A percentile compares a stretch with the other conserved stretches of the same genome.
phyloP scores from a whole-genome alignment of 1,140 invertebrate genomes.

The Drosophila teissieri region DNA sequence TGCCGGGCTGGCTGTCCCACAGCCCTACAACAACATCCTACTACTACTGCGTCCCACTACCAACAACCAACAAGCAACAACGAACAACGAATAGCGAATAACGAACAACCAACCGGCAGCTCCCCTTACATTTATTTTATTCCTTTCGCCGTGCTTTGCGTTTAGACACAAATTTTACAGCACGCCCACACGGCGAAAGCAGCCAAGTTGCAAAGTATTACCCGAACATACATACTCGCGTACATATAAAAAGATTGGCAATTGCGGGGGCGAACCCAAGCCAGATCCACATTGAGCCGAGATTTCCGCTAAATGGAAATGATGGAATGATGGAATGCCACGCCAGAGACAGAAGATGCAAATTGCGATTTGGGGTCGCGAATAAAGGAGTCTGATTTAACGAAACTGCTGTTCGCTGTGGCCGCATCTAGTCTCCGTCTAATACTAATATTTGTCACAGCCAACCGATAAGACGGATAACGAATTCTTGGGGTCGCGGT shows the following conservation, averaged over 20 bases:
- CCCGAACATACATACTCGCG: conserved; percentile 45
- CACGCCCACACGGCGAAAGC: conserved; percentile 39
- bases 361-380: conserved; percentile 16
- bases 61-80: not conserved
- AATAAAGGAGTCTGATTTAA: not conserved
- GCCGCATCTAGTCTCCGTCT: not conserved
- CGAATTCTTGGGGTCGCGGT: not conserved
- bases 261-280: conserved; percentile 41
- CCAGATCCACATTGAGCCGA: conserved; percentile 32
- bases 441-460: not conserved
- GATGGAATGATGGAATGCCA: conserved; percentile 77
- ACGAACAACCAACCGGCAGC: not conserved
- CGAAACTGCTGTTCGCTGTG: not conserved
- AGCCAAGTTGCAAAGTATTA: conserved; percentile 69
- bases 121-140: conserved; percentile 47
- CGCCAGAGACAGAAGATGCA: conserved; percentile 21
- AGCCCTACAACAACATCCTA: conserved; percentile 2
- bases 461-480: conserved; percentile 2
- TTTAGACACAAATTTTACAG: conserved; percentile 80
- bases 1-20: conserved; percentile 1
- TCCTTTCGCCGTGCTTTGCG: conserved; percentile 60
- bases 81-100: no score
- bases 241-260: conserved; percentile 67
- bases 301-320: conserved; percentile 75
- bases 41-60: not conserved